A percentile compares a stretch with the other conserved stretches of the same genome.
Evolutionary conservation across 1,140 invertebrate genomes (phyloP).

Genomic region (Diplogasteroides magnus): DNA sequence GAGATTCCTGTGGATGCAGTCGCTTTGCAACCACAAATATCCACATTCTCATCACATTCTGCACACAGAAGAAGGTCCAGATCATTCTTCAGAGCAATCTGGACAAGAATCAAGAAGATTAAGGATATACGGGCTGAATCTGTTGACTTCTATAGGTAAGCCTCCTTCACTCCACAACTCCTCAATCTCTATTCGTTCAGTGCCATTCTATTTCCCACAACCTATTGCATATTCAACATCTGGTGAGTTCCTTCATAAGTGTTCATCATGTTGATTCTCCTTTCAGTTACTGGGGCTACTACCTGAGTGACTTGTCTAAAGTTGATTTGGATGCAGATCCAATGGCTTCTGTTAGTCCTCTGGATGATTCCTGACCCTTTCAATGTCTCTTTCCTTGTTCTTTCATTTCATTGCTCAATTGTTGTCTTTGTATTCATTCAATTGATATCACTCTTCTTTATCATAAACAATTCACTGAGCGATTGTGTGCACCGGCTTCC

Average conservation of each 20-base stretch:
- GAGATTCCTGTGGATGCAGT: neutral
- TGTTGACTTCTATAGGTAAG: slow-evolving; percentile 29
- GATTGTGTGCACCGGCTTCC: neutral
- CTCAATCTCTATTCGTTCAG: slow-evolving; percentile 48
- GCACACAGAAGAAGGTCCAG: neutral
- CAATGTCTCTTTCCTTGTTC: neutral
- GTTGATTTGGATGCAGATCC: neutral
- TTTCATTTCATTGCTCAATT: neutral
- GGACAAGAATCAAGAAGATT: slow-evolving; percentile 8
- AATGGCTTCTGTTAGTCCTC: neutral
- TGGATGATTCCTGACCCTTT: neutral
- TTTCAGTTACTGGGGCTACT: slow-evolving; percentile 50
- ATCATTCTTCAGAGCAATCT: slow-evolving; percentile 2
- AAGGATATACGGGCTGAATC: slow-evolving; percentile 17
- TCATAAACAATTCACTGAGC: neutral
- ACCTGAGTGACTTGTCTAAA: slow-evolving; percentile 40
- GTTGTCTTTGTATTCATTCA: neutral
- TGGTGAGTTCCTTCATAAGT: slow-evolving; percentile 18
- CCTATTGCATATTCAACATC: slow-evolving; percentile 53
- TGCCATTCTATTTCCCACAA: slow-evolving; percentile 53
- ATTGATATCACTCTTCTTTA: neutral
- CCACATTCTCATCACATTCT: neutral
- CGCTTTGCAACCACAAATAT: neutral
- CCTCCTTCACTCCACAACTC: neutral
- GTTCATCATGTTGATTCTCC: slow-evolving; percentile 7